These are phyloP conservation scores for Anseranas semipalmata DNA, from an alignment of 2,113 vertebrate genomes.

Conservation along the genomic window DNA sequence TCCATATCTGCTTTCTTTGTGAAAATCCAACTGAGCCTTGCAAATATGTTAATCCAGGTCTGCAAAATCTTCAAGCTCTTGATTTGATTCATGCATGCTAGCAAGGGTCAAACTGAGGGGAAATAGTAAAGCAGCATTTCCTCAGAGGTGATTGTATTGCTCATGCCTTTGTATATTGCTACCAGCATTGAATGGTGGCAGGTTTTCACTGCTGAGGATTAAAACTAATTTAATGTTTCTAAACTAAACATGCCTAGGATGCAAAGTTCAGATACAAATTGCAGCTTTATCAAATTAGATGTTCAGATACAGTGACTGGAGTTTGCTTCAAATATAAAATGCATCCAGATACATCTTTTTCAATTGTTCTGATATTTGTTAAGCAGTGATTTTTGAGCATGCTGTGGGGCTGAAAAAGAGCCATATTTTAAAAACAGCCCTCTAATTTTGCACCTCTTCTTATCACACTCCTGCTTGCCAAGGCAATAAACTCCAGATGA, in stretches of 20 bases:
- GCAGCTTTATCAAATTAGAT: neutral
- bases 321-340: neutral
- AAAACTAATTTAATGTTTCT: constrained; percentile 29
- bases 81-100: constrained; percentile 51
- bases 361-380: neutral
- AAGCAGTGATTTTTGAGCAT: neutral
- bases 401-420: neutral
- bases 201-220: constrained; percentile 11
- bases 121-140: constrained; percentile 47
- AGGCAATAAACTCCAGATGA: neutral
- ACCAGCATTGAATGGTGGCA: neutral
- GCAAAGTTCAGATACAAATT: neutral
- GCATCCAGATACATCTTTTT: neutral
- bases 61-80: constrained; percentile 65
- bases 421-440: neutral
- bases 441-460: neutral
- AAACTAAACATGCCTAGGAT: constrained; percentile 3
- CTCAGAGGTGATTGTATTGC: constrained; percentile 31
- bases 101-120: constrained; percentile 49
- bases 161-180: neutral
- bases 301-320: neutral
- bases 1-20: constrained; percentile 53
- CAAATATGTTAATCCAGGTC: constrained; percentile 64
- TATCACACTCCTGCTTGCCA: neutral
- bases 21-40: constrained; percentile 55